Evolutionary conservation across 2,113 vertebrate species (phyloP), one percentile per base, ranked within the genome.

Genomic region (Osmerus eperlanus): DNA sequence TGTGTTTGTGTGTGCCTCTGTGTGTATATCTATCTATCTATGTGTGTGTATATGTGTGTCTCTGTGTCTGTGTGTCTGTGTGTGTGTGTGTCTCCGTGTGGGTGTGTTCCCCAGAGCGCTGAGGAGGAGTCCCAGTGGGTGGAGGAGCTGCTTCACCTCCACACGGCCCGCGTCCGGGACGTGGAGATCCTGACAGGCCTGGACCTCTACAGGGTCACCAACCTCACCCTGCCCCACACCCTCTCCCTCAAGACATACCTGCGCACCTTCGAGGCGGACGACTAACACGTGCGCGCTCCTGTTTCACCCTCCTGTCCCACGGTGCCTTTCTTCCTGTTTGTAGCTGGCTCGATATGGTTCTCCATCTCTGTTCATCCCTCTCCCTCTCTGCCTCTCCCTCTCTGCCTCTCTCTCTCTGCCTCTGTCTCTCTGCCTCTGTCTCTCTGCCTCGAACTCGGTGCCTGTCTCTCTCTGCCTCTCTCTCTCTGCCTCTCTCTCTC

Each of bases 221-320:
- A 92, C 82, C 91, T 94, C 69, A 94, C 92, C 82, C 91, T 94
- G 76, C 94, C 91, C 76, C 95, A 96, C 79, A 89, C 93, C 75
- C 94, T 99, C 70, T 89, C 90, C 53, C 92, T 99, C 83, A 99
- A 99, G 89, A 99, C 97, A 72, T 93, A 94, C 85, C 85, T 99
- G 93, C 93, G 95, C 89, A 97, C 96, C 0, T 97, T 96, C 3
- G 97, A 99, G 91, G 92, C 91, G 6, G 94, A 98, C 78, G 94
- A 96, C 90, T 99, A 93, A 89, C 80, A 60, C 75, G 16, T 65
- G 81, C 25, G 1, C 75, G 15, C 28, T 9, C 62, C 25, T 54
- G 11, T 21, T 41, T 21, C 64, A 15, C 64, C 3, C 51, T 60
- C 36, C 11, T 58, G 6, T 61, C 9, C 62, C 19, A 28, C 15